Evolutionary conservation across 2,888 invertebrate species (phyloP), one percentile per base, ranked within the genome.

Genomic region (Salpingus planirostris): DNA sequence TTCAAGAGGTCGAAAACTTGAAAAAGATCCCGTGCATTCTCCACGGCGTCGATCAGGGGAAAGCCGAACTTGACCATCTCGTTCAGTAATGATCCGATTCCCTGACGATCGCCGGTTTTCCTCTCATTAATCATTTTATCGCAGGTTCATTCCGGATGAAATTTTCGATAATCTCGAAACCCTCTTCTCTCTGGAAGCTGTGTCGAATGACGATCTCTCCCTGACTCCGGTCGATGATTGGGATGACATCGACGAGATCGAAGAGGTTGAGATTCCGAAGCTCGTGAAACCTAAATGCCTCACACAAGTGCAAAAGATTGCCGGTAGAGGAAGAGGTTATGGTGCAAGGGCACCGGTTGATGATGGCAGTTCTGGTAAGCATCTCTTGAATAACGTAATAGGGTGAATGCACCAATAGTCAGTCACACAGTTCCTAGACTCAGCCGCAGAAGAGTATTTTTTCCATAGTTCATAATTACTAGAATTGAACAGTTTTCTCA

Each of bases 131-230:
- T 21, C 11, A 22, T 38, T 30, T 27, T 29, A 26, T 40, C 34
- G 3, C 22, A 45, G 45, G 23, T 43, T 46, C 34, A 3, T 33
- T 1, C 24, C 11, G 13, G 24, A 33, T 7, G 27, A 42, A n/a
- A 10, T 29, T 10, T 32, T 43, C 2, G 26, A 38, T 10, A 27
- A 38, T 24, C 23, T 43, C 12, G 42, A 43, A 32, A 31, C 23
- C 5, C 11, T 1, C 8, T 4, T 29, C 7, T 7, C n/a, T 8
- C 13, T 33, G 21, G 24, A 24, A 29, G 14, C 24, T 7, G 6
- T 11, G 3, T n/a, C 11, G 7, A 13, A 18, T 3, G 29, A 33
- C n/a, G 27, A 33, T 10, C 12, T 12, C 23, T 27, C 27, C 12
- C 3, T 24, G 18, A 8, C 18, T 8, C 33, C 33, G n/a, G 18